Conservation (phyloP, 1,140 invertebrate species). For the Drosophila sturtevanti region DNA sequence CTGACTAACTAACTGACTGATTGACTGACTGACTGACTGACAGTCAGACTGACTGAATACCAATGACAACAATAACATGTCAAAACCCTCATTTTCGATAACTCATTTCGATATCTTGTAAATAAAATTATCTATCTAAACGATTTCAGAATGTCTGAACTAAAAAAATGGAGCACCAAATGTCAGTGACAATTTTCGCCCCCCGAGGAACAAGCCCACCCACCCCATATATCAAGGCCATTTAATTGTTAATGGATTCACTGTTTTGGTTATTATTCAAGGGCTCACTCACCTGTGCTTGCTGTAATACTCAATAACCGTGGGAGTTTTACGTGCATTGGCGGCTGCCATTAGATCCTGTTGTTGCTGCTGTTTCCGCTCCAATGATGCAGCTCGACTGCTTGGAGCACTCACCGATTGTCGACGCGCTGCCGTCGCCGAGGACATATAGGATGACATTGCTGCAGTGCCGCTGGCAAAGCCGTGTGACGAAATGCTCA, state of each 20-base stretch:
- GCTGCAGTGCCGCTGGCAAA: conserved; percentile 62
- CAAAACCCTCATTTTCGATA: neutral
- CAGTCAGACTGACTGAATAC: too few relatives aligned
- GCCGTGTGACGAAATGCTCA: conserved; percentile 71
- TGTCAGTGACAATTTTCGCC: too few relatives aligned
- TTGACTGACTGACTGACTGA: too few relatives aligned
- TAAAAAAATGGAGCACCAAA: too few relatives aligned
- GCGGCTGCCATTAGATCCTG: conserved; percentile 35
- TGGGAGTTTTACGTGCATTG: conserved; percentile 43
- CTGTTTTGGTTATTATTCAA: neutral
- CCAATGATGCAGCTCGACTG: conserved; percentile 69
- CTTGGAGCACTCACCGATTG: conserved; percentile 72
- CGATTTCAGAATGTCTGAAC: too few relatives aligned
- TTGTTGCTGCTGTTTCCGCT: conserved; percentile 68
- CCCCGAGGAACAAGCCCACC: too few relatives aligned
- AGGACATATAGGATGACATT: conserved; percentile 62
- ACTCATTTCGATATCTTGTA: too few relatives aligned
- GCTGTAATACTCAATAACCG: conserved; percentile 69
- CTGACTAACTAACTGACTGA: too few relatives aligned
- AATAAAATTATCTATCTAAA: too few relatives aligned
- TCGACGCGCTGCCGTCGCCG: conserved; percentile 63
- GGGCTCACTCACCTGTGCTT: conserved; percentile 58
- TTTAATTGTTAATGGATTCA: too few relatives aligned
- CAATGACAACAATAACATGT: neutral
- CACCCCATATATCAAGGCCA: too few relatives aligned